Evolutionary conservation across 2,888 invertebrate species (phyloP), one percentile per base, ranked within the genome.

Genomic region (Pardosa pseudoannulata): DNA sequence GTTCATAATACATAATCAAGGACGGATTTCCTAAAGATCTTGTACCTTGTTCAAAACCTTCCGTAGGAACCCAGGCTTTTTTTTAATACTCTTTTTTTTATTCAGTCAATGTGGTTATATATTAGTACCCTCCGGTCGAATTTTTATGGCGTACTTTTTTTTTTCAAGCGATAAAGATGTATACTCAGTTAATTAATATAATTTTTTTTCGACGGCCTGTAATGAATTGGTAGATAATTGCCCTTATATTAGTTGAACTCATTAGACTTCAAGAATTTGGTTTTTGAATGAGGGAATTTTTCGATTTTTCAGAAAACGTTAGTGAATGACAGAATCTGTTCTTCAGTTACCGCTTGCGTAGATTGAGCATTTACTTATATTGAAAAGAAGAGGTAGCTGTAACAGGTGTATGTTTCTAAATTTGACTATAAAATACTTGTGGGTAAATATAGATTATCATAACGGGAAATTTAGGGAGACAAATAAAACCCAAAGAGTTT

Each of bases 1-100:
- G 74, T 74, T 67, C 62, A 75, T 75, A 81, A 81, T 81, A 75
- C 70, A 36, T 67, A 36, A 41, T 62, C 81, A 75, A 64, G 79
- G 70, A 79, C 70, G 70, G 23, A 56, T 41, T 70, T 70, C 41
- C 67, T 19, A 67, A 32, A 67, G 67, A 32, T 67, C 67, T 36
- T 67, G 32, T 36, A 67, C 67, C 32, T 70, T 41, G 41, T 70
- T 28, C 39, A 68, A 68, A 39, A 32, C 80, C 74, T 23, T 72
- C 64, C 65, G 73, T 70, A 41, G n/a, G n/a, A n/a, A n/a, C n/a
- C 27, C n/a, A 27, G 27, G 27, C 6, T 39, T 70, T 23, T 27
- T 70, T 70, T 68, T 13, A n/a, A n/a, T n/a, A 19, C 11, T 0
- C 36, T 70, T 70, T 41, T 70, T 41, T 68, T 31, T 39, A 1